Evolutionary conservation across 2,113 vertebrate genomes (phyloP).

Genomic region (Clarias batrachus): DNA sequence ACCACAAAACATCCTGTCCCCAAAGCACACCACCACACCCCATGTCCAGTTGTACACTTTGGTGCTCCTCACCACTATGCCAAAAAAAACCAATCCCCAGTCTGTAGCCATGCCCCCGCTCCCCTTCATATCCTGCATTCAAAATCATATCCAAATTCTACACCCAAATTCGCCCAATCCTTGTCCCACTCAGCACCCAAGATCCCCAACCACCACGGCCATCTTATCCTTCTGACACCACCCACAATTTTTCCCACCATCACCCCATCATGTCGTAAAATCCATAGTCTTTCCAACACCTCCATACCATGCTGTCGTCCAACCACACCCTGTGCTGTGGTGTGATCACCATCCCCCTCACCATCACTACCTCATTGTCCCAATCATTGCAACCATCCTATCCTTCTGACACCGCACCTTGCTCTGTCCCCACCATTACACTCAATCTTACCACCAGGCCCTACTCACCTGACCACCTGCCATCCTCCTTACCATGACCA

Average conservation of each 20-base stretch:
- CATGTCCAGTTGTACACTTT: too few species aligned
- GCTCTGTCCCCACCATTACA: background rate
- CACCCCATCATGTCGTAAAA: too few species aligned
- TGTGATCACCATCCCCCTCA: background rate
- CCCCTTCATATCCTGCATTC: too few species aligned
- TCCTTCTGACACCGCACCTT: background rate
- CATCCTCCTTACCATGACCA: background rate
- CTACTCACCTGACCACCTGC: background rate
- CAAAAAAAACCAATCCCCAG: background rate
- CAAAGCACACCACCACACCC: too few species aligned
- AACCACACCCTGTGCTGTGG: background rate
- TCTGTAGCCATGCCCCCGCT: too few species aligned
- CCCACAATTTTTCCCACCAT: too few species aligned
- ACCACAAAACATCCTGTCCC: background rate
- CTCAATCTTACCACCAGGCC: background rate
- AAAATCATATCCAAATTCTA: too few species aligned
- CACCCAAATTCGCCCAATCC: too few species aligned
- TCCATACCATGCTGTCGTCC: background rate
- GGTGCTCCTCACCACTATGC: background rate
- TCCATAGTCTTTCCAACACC: too few species aligned
- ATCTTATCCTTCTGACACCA: too few species aligned
- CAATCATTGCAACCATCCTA: background rate
- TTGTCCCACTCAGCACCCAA: too few species aligned
- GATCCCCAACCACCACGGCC: too few species aligned
- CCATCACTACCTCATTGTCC: background rate